Conservation (phyloP, 2,888 invertebrate genomes). For the Geophilus truncorum region DNA sequence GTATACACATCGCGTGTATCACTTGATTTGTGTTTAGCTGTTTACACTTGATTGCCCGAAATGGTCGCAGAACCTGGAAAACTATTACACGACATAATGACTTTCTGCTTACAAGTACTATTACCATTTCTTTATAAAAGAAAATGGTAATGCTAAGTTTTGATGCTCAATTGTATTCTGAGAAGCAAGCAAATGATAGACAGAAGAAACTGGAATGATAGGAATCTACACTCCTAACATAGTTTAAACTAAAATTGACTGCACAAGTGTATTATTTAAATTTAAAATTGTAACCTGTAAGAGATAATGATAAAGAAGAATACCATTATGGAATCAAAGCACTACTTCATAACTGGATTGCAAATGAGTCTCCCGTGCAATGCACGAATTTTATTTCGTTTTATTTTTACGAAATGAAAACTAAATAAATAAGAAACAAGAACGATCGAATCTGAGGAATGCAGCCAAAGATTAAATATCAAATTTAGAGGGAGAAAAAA, state of each 20-base stretch:
- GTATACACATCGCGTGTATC: no score
- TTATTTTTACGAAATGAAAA: background rate
- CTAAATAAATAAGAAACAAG: background rate
- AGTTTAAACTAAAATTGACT: no score
- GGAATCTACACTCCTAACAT: background rate
- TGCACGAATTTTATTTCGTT: no score
- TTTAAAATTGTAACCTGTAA: background rate
- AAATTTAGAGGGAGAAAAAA: no score
- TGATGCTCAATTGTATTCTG: background rate
- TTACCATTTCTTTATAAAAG: background rate
- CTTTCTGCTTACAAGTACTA: no score
- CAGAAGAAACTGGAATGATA: background rate
- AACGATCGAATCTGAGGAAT: background rate
- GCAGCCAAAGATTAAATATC: no score
- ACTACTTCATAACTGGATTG: background rate
- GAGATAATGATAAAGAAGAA: background rate
- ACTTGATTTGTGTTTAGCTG: no score
- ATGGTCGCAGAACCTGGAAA: background rate
- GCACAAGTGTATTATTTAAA: background rate
- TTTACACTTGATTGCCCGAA: background rate
- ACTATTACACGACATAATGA: background rate
- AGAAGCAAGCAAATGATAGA: background rate
- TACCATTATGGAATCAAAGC: no score
- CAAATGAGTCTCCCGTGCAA: no score
- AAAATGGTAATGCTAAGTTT: background rate